These are phyloP conservation scores for Micrastur ruficollis DNA, from an alignment of 2,797 vertebrate genomes.

Conservation along the genomic window DNA sequence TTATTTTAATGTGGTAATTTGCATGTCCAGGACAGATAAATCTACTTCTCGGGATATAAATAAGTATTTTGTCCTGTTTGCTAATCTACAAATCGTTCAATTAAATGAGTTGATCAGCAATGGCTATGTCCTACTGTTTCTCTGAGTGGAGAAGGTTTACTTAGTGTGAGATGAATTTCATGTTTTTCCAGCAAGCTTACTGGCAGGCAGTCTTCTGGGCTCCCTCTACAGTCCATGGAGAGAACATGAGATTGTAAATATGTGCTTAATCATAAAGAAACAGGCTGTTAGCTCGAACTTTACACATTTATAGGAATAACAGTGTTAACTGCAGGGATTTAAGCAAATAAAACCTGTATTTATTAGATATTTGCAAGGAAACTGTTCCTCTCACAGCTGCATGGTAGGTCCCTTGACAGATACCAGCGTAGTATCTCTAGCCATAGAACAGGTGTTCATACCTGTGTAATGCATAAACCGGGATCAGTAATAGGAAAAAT, in stretches of 20 bases:
- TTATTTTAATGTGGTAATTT: background rate
- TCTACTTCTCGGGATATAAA: background rate
- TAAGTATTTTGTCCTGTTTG: background rate
- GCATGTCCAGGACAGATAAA: background rate
- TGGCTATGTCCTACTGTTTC: background rate
- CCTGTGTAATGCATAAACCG: background rate
- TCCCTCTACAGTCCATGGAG: background rate
- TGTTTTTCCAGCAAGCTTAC: background rate
- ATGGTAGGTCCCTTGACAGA: background rate
- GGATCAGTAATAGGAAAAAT: background rate
- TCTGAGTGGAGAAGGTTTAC: background rate
- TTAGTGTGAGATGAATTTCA: background rate
- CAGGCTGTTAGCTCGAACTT: background rate
- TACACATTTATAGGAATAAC: background rate
- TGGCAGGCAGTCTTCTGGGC: background rate
- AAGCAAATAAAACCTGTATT: background rate
- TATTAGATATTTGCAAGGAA: background rate
- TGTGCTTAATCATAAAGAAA: background rate
- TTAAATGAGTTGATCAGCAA: background rate
- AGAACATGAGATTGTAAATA: background rate
- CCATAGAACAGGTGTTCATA: background rate
- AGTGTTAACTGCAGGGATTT: background rate
- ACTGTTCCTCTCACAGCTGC: background rate
- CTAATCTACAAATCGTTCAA: background rate
- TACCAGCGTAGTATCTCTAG: fast-evolving